Conservation (phyloP, 2,797 vertebrate species). For the Pterois miles region DNA sequence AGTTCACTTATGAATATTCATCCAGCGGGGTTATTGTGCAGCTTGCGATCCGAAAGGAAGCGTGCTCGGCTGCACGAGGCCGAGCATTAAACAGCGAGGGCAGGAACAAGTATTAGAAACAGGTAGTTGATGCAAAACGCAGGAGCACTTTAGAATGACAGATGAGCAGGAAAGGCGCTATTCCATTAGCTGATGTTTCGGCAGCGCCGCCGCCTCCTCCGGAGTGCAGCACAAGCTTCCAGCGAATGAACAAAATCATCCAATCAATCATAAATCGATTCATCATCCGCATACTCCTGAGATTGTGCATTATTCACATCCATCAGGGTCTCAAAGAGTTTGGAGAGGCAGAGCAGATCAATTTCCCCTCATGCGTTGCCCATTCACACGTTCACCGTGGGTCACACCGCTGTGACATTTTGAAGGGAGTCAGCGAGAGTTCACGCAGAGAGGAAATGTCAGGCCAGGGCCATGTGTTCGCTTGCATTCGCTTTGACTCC, state of each 20-base stretch:
- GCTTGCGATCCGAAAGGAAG: neutral
- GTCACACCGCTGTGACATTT: constrained; percentile 69
- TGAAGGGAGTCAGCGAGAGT: constrained; percentile 64
- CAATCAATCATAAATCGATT: constrained; percentile 13
- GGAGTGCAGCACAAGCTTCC: neutral
- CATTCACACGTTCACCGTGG: constrained; percentile 34
- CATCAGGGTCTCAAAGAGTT: neutral
- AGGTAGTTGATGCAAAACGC: constrained; percentile 19
- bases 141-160: neutral
- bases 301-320: constrained; percentile 26
- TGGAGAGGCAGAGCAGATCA: constrained; percentile 18
- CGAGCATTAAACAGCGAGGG: constrained; percentile 18
- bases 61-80: neutral
- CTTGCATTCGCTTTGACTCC: constrained; percentile 55
- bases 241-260: neutral
- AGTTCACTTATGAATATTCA: constrained; percentile 70
- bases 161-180: neutral
- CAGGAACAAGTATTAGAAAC: neutral
- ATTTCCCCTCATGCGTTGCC: constrained; percentile 21
- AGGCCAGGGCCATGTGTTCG: constrained; percentile 57
- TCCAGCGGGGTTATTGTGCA: constrained; percentile 30
- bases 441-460: constrained; percentile 74
- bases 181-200: constrained; percentile 7
- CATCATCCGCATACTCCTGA: constrained; percentile 7
- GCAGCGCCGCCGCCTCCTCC: neutral